Evolutionary conservation across 2,113 vertebrate genomes (phyloP).

Genomic region (Limanda limanda): DNA sequence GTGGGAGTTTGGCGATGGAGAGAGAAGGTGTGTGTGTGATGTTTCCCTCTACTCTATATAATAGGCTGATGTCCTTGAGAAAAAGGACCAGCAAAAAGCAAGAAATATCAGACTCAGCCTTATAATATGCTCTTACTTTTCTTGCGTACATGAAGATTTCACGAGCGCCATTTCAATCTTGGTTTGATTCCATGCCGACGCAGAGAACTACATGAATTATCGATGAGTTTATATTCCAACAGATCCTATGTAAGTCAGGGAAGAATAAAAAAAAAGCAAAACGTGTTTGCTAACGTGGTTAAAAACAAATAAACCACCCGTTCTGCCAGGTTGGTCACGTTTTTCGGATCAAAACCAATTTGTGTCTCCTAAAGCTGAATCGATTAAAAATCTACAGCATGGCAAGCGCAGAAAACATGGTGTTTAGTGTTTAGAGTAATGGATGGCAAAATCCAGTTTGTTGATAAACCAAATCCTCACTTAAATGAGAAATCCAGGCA

Average conservation of each 20-base stretch:
- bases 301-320: constrained; percentile 48
- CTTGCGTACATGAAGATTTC: constrained; percentile 15
- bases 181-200: constrained; percentile 41
- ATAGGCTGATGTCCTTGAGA: constrained; percentile 39
- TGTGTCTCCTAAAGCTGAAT: constrained; percentile 33
- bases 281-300: constrained; percentile 10
- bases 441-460: constrained; percentile 57
- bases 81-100: neutral
- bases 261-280: neutral
- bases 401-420: neutral
- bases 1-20: constrained; percentile 19
- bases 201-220: constrained; percentile 73
- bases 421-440: constrained; percentile 44
- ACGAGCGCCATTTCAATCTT: constrained; percentile 10
- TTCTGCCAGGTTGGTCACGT: constrained; percentile 28
- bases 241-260: constrained; percentile 26
- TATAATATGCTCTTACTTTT: constrained; percentile 29
- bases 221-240: constrained; percentile 60
- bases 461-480: constrained; percentile 71
- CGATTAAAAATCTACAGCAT: constrained; percentile 24
- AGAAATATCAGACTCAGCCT: constrained; percentile 28
- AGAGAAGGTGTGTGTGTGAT: constrained; percentile 10
- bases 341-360: constrained; percentile 55
- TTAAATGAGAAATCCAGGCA: constrained; percentile 63
- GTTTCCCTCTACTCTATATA: constrained; percentile 21